Base-by-base conservation (phyloP, 2,113 vertebrate genomes). In the Tamias sibiricus region DNA sequence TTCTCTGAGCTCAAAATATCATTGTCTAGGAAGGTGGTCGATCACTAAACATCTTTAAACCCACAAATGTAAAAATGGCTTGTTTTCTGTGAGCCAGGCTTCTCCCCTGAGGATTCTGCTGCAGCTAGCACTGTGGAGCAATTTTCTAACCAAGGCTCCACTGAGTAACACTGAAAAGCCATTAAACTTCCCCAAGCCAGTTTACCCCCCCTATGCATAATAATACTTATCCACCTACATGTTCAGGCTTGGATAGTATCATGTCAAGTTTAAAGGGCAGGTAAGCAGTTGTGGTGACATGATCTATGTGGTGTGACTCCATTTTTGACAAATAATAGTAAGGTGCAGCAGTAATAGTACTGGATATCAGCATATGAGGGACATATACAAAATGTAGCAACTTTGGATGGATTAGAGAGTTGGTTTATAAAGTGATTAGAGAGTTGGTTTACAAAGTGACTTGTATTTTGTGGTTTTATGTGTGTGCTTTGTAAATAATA, bases 1-100 rank as follows among this genome's bases (percentile, higher is more conserved):
- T 54, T 95, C 26, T 83, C 64, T 32, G 71, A 92, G 40, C 71
- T 85, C 54, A 69, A 94, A 97, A 97, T 96, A 91, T 52, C n/a
- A 86, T 8, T 40, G n/a, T 83, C 32, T 47, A 62, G 69, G 64
- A 96, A 83, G 54, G 92, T 94, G 35, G 80, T 92, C 12, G 0
- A 52, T 92, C 49, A 92, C 2, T 30, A 30, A 93, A 59, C 40
- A 85, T 85, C 79, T 54, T 91, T 91, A 88, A 96, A 94, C 82
- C 77, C 76, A 76, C 75, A 95, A 96, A 79, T 64, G 16, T 75
- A 87, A 66, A 95, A 49, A 20, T 54, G 84, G 77, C 69, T 82
- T 72, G 7, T 83, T 54, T 74, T 64, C 84, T 52, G 32, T 16
- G 28, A 84, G 47, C 35, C 74, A 89, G 85, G 47, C 74, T 87